Evolutionary conservation across 1,140 invertebrate genomes (phyloP).

Genomic region (Psix sp.): DNA sequence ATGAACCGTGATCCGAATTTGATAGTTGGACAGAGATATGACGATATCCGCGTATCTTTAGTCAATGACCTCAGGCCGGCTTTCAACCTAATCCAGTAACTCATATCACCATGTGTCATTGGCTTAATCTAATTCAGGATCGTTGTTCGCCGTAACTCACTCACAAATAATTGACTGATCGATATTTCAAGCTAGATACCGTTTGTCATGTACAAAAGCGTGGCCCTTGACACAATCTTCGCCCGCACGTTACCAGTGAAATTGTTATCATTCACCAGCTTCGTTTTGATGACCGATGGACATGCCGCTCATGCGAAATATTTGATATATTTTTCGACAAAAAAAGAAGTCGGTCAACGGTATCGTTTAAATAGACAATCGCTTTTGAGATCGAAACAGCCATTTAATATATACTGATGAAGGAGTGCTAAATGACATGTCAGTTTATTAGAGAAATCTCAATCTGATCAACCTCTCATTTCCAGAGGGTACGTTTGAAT

Average conservation of each 20-base stretch:
- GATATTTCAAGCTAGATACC: constrained; percentile 65
- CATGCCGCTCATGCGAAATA: constrained; percentile 30
- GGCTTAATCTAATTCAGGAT: constrained; percentile 73
- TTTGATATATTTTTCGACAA: too few species aligned
- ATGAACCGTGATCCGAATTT: constrained; percentile 19
- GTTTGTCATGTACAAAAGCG: constrained; percentile 59
- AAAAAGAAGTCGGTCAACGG: too few species aligned
- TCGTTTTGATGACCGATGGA: constrained; percentile 32
- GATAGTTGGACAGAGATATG: constrained; percentile 17
- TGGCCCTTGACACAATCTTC: constrained; percentile 61
- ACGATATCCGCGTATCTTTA: constrained; percentile 43
- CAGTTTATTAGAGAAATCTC: too few species aligned
- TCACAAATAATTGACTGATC: constrained; percentile 71
- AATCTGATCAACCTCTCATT: constrained; percentile 34
- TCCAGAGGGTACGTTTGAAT: constrained; percentile 12
- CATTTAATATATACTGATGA: too few species aligned
- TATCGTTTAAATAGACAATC: too few species aligned
- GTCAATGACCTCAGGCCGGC: constrained; percentile 24
- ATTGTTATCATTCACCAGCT: constrained; percentile 47
- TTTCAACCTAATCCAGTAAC: constrained; percentile 63
- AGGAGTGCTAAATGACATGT: too few species aligned
- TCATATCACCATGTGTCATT: constrained; percentile 73
- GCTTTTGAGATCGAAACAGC: too few species aligned
- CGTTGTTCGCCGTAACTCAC: constrained; percentile 70
- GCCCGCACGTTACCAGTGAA: constrained; percentile 50